Percentiles rank a stretch among this genome's conserved stretches.
Conservation (phyloP, 2,113 vertebrate genomes). For the Embiotoca jacksoni region DNA sequence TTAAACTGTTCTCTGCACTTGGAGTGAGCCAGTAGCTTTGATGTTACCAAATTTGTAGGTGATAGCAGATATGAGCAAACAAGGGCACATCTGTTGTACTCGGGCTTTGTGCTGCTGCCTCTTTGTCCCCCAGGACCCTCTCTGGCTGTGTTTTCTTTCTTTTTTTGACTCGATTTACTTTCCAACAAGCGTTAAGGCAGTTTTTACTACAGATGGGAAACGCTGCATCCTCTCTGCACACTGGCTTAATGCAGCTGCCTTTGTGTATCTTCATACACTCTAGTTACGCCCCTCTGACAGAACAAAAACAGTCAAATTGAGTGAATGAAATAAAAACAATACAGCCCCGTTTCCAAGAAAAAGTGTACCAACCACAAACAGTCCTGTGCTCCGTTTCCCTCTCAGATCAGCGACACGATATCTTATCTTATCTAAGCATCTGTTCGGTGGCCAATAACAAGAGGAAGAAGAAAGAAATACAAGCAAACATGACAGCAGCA, state of each 20-base stretch:
- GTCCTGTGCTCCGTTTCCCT: background rate
- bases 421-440: conserved; percentile 41
- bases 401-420: background rate
- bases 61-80: conserved; percentile 33
- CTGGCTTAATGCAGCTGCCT: conserved; percentile 65
- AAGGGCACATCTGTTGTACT: conserved; percentile 24
- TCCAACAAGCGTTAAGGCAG: conserved; percentile 16
- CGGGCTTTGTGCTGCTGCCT: conserved; percentile 42
- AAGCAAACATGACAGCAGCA: conserved; percentile 57
- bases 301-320: conserved; percentile 65
- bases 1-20: background rate
- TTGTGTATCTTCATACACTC: conserved; percentile 70
- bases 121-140: conserved; percentile 18
- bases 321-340: conserved; percentile 30
- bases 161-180: conserved; percentile 33
- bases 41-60: conserved; percentile 20
- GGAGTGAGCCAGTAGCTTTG: background rate
- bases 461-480: conserved; percentile 27
- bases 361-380: conserved; percentile 32
- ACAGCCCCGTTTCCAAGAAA: conserved; percentile 21
- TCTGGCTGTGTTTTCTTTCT: conserved; percentile 13
- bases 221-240: conserved; percentile 61
- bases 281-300: conserved; percentile 71
- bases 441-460: conserved; percentile 18
- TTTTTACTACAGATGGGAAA: conserved; percentile 46